Evolutionary conservation across 2,113 vertebrate species (phyloP), one percentile per base, ranked within the genome.

Genomic region (Ardeotis arabs): DNA sequence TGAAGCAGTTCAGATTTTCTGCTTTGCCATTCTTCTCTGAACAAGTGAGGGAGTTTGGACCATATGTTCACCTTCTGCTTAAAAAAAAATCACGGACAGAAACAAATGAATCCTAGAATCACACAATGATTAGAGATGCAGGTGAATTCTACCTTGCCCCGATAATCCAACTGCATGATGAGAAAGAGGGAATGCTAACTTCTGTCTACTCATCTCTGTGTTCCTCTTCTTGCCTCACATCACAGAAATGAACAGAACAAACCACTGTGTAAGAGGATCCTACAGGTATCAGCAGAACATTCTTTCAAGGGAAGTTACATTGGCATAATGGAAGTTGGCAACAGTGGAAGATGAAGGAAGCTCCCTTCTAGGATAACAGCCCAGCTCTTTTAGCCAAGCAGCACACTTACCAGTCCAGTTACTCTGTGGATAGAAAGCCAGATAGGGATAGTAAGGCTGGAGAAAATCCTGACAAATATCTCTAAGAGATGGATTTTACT

Each of bases 1-100:
- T 63, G 84, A 93, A 96, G 66, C 59, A 92, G 87, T 86, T 96
- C 35, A 90, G 55, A 90, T 77, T 93, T 93, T 94, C 77, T 84
- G 63, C 75, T 95, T 93, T 83, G 24, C 86, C 84, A 90, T 96
- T 96, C 89, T 92, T 76, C 66, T 75, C 10, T 0, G 21, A 95
- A 92, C 56, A 86, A 80, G 73, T 78, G 74, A 85, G 82, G 59
- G 73, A 95, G 78, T 86, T 45, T 53, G 31, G 44, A 81, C 90
- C 90, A 83, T 95, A 95, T 94, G 91, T 92, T 96, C 76, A 9
- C 50, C 22, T 89, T 90, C 53, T 59, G 49, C 44, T 45, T 28
- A 47, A 84, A 87, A 87, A 87, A 85, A 93, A 90, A 19, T 7
- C 41, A 52, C 9, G 80, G 95, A 56, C 49, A 90, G 84, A 94